These are phyloP conservation scores for Epizoanthus scotinus DNA, from an alignment of 92 coral and sea anemone species.

Conservation along the genomic window DNA sequence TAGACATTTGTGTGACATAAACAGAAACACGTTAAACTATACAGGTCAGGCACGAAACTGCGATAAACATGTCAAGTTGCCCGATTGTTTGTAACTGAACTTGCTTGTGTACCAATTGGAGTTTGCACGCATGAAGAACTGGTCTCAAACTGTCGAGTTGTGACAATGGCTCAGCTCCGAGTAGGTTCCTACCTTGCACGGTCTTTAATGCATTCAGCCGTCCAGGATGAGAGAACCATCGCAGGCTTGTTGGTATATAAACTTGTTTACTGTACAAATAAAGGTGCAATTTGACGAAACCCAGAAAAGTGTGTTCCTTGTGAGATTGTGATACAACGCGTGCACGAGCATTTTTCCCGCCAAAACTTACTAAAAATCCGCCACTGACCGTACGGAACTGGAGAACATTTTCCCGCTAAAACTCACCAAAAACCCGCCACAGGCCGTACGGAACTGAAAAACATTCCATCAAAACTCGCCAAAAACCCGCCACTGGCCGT, in stretches of 20 bases:
- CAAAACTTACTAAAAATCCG: no score
- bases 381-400: no score
- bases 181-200: background rate
- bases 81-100: background rate
- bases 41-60: no score
- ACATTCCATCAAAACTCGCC: no score
- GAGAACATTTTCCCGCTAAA: no score
- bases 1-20: no score
- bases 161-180: slow-evolving; percentile 29
- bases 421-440: no score
- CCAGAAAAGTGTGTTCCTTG: background rate
- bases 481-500: no score
- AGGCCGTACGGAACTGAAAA: no score
- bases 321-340: no score
- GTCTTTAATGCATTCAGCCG: slow-evolving; percentile 41
- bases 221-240: slow-evolving; percentile 1
- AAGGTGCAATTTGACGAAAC: slow-evolving; percentile 4
- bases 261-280: slow-evolving; percentile 27
- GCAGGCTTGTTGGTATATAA: background rate
- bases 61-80: background rate
- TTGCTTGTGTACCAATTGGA: background rate
- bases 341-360: no score
- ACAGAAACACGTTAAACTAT: no score
- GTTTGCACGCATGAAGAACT: slow-evolving; percentile 27
- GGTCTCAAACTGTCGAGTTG: slow-evolving; percentile 19